Evolutionary conservation across 2,113 vertebrate genomes (phyloP).

Genomic region (Cavia porcellus): DNA sequence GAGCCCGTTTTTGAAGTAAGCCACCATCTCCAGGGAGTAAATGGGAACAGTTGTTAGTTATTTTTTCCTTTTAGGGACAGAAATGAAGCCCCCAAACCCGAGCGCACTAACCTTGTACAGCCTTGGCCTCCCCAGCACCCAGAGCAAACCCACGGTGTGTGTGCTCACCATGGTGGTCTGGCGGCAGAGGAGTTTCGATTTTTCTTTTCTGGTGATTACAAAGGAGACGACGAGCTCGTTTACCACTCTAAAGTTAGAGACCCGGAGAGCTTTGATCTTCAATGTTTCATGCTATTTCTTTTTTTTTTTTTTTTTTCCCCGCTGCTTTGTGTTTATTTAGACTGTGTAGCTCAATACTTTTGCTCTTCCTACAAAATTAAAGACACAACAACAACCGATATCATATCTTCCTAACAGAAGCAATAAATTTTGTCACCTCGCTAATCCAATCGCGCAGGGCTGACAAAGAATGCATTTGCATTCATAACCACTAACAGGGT

Average conservation of each 20-base stretch:
- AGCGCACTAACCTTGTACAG: background rate
- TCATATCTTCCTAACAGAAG: conserved; percentile 78
- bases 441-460: conserved; percentile 81
- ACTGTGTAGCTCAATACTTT: conserved; percentile 36
- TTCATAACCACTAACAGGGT: conserved; percentile 83
- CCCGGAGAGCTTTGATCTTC: background rate
- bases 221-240: background rate
- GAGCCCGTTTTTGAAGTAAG: background rate
- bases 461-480: conserved; percentile 83
- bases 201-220: background rate
- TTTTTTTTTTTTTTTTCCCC: background rate
- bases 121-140: background rate
- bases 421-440: conserved; percentile 81
- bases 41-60: background rate
- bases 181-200: rapidly evolving
- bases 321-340: conserved; percentile 55
- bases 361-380: conserved; percentile 69
- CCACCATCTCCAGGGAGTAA: background rate
- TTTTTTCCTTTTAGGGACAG: background rate
- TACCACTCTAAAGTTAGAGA: conserved; percentile 49
- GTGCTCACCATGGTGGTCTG: conserved; percentile 58
- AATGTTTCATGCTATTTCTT: conserved; percentile 5
- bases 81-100: background rate
- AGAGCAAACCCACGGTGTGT: background rate
- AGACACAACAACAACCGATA: conserved; percentile 72